phyloP scores from a whole-genome alignment of 2,113 vertebrate species.

The Merops nubicus region DNA sequence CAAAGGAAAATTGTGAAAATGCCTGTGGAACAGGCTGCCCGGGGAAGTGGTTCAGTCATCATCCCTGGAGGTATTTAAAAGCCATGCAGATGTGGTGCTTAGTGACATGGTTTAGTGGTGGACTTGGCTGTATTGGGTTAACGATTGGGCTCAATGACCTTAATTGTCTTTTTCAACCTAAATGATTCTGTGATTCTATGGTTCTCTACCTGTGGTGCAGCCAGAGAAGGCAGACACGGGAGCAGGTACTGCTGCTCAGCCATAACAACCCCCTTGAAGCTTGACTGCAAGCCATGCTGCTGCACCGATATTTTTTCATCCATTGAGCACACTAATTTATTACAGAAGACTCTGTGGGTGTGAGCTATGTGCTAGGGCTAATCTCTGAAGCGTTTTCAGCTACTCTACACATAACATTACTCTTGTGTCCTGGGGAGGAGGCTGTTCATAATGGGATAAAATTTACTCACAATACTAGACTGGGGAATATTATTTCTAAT shows the following conservation, averaged over 20 bases:
- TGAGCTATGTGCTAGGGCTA: slow-evolving; percentile 37
- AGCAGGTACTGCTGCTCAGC: slow-evolving; percentile 16
- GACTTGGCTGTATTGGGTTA: background rate
- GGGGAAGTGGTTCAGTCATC: background rate
- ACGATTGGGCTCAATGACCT: background rate
- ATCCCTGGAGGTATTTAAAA: background rate
- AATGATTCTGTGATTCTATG: background rate
- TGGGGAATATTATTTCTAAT: slow-evolving; percentile 43
- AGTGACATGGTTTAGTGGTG: background rate
- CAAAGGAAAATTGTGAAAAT: background rate
- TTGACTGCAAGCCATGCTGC: slow-evolving; percentile 29
- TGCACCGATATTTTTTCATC: slow-evolving; percentile 40
- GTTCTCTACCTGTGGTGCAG: background rate
- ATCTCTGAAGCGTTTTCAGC: slow-evolving; percentile 53
- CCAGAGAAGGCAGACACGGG: background rate
- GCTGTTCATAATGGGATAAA: slow-evolving; percentile 44
- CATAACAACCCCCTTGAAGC: slow-evolving; percentile 51
- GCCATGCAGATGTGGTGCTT: background rate
- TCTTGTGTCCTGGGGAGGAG: background rate
- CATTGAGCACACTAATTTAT: slow-evolving; percentile 48
- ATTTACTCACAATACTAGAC: slow-evolving; percentile 43
- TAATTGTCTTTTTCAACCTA: background rate
- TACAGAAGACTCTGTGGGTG: slow-evolving; percentile 34
- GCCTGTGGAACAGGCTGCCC: background rate
- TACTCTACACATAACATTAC: slow-evolving; percentile 8